Evolutionary conservation across 1,140 invertebrate species (phyloP).

Genomic region (Polypedilum vanderplanki): DNA sequence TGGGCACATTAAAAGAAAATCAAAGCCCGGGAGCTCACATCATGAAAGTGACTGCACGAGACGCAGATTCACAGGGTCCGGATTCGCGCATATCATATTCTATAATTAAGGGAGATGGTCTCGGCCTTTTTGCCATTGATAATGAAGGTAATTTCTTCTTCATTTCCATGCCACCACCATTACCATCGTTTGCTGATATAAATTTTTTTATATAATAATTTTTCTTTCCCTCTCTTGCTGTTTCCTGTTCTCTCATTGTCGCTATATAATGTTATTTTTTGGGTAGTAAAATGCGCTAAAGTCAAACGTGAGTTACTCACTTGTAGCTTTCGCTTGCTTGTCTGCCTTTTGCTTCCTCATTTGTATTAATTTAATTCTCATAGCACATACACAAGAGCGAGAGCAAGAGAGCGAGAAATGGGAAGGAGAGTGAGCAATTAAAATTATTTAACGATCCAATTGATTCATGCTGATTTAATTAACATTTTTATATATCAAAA

Average conservation of each 20-base stretch:
- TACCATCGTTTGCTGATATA: neutral
- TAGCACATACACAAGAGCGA: neutral
- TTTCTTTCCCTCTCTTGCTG: neutral
- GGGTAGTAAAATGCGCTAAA: too few species aligned
- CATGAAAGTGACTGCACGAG: slow-evolving; percentile 66
- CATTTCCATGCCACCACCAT: neutral
- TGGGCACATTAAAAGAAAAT: slow-evolving; percentile 66
- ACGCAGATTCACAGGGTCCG: slow-evolving; percentile 67
- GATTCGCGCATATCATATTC: slow-evolving; percentile 79
- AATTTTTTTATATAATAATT: neutral
- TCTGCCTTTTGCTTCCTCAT: too few species aligned
- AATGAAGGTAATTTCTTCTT: slow-evolving; percentile 66
- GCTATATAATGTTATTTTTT: neutral
- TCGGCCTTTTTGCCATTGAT: slow-evolving; percentile 87
- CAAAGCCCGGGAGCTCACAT: slow-evolving; percentile 65
- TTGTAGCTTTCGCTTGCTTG: too few species aligned
- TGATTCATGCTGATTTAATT: slow-evolving; percentile 28
- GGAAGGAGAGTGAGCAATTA: slow-evolving; percentile 16
- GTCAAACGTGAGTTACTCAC: too few species aligned
- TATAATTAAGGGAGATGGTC: slow-evolving; percentile 79
- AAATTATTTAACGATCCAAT: slow-evolving; percentile 15
- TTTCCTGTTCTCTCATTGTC: neutral
- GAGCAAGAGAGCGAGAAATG: neutral
- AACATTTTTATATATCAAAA: neutral
- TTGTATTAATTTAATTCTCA: too few species aligned